Evolutionary conservation across 2,888 invertebrate species (phyloP).

Genomic region (Rhagonycha fulva): DNA sequence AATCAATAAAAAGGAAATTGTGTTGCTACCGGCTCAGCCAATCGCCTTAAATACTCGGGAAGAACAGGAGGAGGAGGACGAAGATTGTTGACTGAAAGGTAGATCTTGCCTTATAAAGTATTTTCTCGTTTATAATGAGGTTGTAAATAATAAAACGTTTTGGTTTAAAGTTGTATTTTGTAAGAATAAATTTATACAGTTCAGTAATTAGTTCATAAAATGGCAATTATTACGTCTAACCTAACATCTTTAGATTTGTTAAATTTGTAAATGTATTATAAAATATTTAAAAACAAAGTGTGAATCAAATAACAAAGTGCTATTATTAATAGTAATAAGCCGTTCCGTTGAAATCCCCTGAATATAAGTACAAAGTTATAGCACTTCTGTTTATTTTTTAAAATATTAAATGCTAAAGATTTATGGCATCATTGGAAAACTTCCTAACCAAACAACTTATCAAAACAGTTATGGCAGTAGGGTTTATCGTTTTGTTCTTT

Average conservation of each 20-base stretch:
- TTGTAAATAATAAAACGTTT: background rate
- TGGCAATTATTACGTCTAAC: background rate
- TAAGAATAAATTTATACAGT: background rate
- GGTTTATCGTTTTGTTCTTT: conserved; percentile 99
- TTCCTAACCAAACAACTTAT: conserved; percentile 88
- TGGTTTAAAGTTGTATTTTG: background rate
- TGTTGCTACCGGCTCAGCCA: background rate
- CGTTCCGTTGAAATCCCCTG: background rate
- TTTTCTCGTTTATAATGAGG: background rate
- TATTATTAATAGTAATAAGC: background rate
- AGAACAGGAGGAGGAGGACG: background rate
- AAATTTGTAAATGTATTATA: background rate
- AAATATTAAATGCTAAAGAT: conserved; percentile 1
- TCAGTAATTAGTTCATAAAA: background rate
- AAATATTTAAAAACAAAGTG: background rate
- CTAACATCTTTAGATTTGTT: background rate
- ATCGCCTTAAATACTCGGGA: background rate
- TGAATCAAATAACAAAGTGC: background rate
- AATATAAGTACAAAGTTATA: background rate
- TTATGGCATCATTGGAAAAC: background rate
- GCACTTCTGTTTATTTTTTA: background rate
- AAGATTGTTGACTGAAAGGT: background rate
- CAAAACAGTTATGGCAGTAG: conserved; percentile 97
- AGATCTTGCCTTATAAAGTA: background rate
- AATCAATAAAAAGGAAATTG: background rate